Conservation (phyloP, 2,113 vertebrate genomes). For the Dolichallabes microphthalmus region DNA sequence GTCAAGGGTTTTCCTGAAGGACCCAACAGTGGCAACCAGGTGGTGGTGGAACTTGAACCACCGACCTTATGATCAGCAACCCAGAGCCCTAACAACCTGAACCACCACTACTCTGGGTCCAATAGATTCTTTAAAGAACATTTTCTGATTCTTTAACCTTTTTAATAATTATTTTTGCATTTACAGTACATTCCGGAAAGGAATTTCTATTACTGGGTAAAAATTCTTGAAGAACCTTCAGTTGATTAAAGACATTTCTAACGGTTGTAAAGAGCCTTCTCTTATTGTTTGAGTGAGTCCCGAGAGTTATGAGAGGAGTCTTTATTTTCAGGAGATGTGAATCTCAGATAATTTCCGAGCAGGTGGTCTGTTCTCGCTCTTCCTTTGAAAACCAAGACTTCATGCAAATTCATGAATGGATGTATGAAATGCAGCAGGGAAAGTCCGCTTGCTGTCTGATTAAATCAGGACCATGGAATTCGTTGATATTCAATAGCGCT, state of each 20-base stretch:
- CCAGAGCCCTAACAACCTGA: too few species aligned
- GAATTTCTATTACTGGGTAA: background rate
- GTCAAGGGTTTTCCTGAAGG: too few species aligned
- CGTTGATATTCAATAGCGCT: conserved; percentile 49
- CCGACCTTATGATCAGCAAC: too few species aligned
- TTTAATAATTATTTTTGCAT: background rate
- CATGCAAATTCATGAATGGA: conserved; percentile 24
- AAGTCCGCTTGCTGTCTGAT: conserved; percentile 46
- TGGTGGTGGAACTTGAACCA: too few species aligned
- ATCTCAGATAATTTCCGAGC: background rate
- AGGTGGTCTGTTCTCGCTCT: conserved; percentile 33
- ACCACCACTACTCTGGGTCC: too few species aligned
- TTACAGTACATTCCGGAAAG: background rate
- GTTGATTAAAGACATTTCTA: background rate
- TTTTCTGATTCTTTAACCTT: background rate
- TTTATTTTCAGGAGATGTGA: background rate
- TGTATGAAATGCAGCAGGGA: conserved; percentile 26
- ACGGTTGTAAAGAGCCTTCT: background rate
- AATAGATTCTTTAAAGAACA: background rate
- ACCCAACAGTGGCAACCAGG: too few species aligned
- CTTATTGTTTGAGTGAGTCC: background rate
- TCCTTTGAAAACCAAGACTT: conserved; percentile 9
- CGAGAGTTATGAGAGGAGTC: background rate
- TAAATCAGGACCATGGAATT: conserved; percentile 41
- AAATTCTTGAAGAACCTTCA: background rate